Evolutionary conservation across 2,797 vertebrate genomes (phyloP), one percentile per base, ranked within the genome.

Genomic region (Peromyscus aztecus): DNA sequence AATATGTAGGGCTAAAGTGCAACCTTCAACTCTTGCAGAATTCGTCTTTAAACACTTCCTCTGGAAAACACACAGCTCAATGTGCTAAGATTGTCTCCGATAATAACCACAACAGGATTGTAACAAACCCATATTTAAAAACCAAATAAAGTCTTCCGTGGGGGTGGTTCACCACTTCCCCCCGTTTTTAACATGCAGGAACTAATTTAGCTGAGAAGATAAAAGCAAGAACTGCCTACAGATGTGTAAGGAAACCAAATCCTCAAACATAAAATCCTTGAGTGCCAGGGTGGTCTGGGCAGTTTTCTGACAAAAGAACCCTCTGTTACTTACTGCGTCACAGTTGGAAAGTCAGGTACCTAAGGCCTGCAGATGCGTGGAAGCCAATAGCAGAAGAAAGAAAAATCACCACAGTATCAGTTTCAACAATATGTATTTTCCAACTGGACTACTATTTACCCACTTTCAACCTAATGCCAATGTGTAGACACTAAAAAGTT

Each of bases 181-280:
- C 96, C 69, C 94, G 96, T 98, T 96, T 92, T 97, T 97, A 96
- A 91, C 94, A 96, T 93, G 89, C 96, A 98, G 97, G 95, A 98
- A 97, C 97, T 98, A 97, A 97, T 97, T 98, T 98, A 98, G 95
- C 94, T 98, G 84, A 98, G 90, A 97, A 98, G 97, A 98, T 96
- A 96, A 98, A 97, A 98, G 98, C 93, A 97, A 97, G 95, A 95
- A 37, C 94, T 96, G 87, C 97, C 92, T 97, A 90, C 97, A 97
- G 95, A 97, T 96, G 91, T 57, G 80, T 19, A 93, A 76, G 96
- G 91, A 97, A 98, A 96, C 91, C 46, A 89, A 76, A 95, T 90
- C 94, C 69, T 93, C 84, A 31, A 97, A 91, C 92, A 82, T 80
- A 85, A 97, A 91, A 92, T 63, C 24, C 55, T 89, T 96, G 46